These are phyloP conservation scores for Calephelis virginiensis DNA, from an alignment of 1,140 invertebrate genomes.

Conservation along the genomic window DNA sequence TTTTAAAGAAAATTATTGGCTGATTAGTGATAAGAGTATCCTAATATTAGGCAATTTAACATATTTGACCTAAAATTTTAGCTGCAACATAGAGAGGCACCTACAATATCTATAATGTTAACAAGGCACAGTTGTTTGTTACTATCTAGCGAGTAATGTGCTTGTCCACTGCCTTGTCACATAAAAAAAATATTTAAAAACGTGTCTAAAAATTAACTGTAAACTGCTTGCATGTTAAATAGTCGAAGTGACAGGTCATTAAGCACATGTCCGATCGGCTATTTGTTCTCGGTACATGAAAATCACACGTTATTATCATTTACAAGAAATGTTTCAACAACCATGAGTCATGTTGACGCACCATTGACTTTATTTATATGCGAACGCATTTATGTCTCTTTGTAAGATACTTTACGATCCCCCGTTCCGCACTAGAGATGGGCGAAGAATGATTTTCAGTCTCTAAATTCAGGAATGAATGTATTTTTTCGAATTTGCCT, in stretches of 20 bases:
- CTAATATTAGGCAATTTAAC: too few relatives aligned
- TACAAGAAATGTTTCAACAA: conserved; percentile 25
- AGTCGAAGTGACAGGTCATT: conserved; percentile 18
- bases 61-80: too few relatives aligned
- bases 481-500: too few relatives aligned
- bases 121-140: too few relatives aligned
- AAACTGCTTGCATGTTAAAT: conserved; percentile 4
- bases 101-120: too few relatives aligned
- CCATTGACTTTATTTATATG: conserved; percentile 59
- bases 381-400: conserved; percentile 63
- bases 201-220: not conserved
- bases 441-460: conserved; percentile 3
- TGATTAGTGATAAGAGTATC: too few relatives aligned
- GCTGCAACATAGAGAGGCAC: too few relatives aligned
- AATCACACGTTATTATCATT: conserved; percentile 15
- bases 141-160: too few relatives aligned
- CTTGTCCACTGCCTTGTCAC: too few relatives aligned
- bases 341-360: conserved; percentile 46
- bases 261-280: conserved; percentile 18
- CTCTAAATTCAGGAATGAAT: too few relatives aligned
- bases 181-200: too few relatives aligned
- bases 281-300: conserved; percentile 21
- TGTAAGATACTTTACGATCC: conserved; percentile 46
- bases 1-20: too few relatives aligned
- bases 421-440: conserved; percentile 20